Evolutionary conservation across 2,113 vertebrate species (phyloP), one percentile per base, ranked within the genome.

Genomic region (Brevimyrus niger): DNA sequence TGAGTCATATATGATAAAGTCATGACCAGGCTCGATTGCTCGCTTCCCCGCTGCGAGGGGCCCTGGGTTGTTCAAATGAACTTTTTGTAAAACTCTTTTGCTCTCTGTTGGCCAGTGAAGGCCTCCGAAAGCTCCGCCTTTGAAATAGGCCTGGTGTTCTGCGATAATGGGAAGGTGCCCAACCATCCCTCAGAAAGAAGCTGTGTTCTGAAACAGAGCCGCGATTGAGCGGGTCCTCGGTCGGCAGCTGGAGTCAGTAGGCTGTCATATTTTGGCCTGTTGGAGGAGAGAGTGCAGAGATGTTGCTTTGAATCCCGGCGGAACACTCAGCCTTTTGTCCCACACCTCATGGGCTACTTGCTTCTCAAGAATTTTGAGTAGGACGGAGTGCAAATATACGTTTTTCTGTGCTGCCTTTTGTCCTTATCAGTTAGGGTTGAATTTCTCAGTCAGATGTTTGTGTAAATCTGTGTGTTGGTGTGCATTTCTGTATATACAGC

Each of bases 261-360:
- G 93, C 91, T 89, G 93, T 94, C 46, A 69, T 95, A 90, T 95
- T 96, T 95, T 91, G 91, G 88, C 92, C 94, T 92, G 92, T 94
- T 94, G 94, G 92, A 92, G 94, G 94, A 92, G 92, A 93, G 93
- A 96, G 94, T 95, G 96, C 95, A 96, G 96, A 96, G 94, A 93
- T 92, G 92, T 96, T 13, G 58, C 94, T 94, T 95, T 95, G 95
- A 93, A 93, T 88, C 0, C 90, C 91, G 76, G 91, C 1, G 90
- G 91, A 94, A 96, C 94, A 96, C 92, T 93, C 42, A 90, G 42
- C 86, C 92, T 90, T 94, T 95, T 95, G 94, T 95, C 91, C 90
- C 8, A 86, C 89, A 4, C 90, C 53, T 91, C 91, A 89, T 48
- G 91, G 90, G 93, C 92, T 88, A 92, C 91, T 93, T 91, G 89